A percentile compares a stretch with the other conserved stretches of the same genome.
These are phyloP conservation scores for Ptychobarbus kaznakovi DNA, from an alignment of 2,797 vertebrate genomes.

Conservation along the genomic window DNA sequence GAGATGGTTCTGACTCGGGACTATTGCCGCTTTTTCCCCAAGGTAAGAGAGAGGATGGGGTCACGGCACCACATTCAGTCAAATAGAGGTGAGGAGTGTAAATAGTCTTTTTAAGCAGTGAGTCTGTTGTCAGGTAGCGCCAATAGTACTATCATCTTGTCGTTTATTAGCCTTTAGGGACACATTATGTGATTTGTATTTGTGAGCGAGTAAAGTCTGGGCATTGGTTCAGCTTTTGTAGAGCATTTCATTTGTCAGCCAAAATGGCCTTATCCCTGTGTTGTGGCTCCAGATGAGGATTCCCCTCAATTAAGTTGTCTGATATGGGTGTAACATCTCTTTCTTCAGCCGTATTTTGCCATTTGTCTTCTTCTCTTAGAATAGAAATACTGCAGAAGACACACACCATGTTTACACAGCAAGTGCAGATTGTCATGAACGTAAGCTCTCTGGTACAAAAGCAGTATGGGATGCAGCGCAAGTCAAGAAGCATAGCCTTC, in stretches of 20 bases:
- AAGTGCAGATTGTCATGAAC: background rate
- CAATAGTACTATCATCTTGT: background rate
- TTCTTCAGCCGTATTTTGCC: background rate
- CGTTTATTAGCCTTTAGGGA: conserved; percentile 23
- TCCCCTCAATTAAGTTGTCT: conserved; percentile 1
- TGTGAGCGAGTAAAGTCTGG: conserved; percentile 17
- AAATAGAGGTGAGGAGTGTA: background rate
- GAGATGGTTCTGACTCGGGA: conserved; percentile 90
- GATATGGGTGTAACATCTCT: conserved; percentile 1
- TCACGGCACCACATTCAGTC: background rate
- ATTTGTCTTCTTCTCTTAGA: background rate
- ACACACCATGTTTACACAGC: background rate
- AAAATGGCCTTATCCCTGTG: conserved; percentile 7
- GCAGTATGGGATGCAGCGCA: background rate
- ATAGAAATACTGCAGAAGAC: conserved; percentile 1
- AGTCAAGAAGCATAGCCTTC: background rate
- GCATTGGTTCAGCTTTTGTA: conserved; percentile 33
- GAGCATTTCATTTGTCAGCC: conserved; percentile 19
- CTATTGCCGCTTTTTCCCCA: conserved; percentile 88
- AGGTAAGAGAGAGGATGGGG: conserved; percentile 75
- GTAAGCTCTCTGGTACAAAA: background rate
- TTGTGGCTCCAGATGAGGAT: background rate
- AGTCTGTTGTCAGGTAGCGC: background rate
- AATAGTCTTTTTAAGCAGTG: background rate
- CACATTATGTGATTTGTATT: conserved; percentile 31